A percentile compares a stretch with the other conserved stretches of the same genome.
phyloP scores from a whole-genome alignment of 2,797 vertebrate species.

The Poeciliopsis presidionis region DNA sequence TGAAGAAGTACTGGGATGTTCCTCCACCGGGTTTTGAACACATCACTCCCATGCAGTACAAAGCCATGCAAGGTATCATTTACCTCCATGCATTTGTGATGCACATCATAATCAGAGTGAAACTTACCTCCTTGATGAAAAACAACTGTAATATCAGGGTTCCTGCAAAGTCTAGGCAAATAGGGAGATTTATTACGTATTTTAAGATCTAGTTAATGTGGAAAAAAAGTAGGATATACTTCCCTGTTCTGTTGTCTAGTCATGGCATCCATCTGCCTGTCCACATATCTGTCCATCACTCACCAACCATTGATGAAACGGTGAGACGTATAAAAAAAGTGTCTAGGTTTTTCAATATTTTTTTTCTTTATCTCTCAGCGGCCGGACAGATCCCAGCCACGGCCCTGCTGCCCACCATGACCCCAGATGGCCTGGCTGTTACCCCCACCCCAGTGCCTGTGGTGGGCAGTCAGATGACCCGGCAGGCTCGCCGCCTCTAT shows the following conservation, averaged over 20 bases:
- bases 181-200: neutral
- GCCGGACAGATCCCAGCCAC: slow-evolving; percentile 95
- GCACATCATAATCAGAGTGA: neutral
- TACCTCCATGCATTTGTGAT: neutral
- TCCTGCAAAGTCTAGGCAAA: neutral
- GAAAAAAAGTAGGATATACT: neutral
- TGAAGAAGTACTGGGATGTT: slow-evolving; percentile 90
- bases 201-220: neutral
- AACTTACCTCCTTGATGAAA: neutral
- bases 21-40: slow-evolving; percentile 84
- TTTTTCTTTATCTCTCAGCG: slow-evolving; percentile 71
- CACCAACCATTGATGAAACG: neutral
- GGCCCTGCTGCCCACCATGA: slow-evolving; percentile 92
- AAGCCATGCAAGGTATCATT: slow-evolving; percentile 87
- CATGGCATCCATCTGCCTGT: neutral
- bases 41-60: slow-evolving; percentile 86
- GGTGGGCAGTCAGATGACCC: slow-evolving; percentile 95
- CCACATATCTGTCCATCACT: neutral
- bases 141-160: neutral
- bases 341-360: slow-evolving; percentile 9
- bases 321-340: neutral
- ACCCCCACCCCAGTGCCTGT: slow-evolving; percentile 92
- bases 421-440: slow-evolving; percentile 90
- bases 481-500: slow-evolving; percentile 91
- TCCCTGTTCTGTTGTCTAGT: neutral